phyloP scores from a whole-genome alignment of 2,113 vertebrate genomes.

The Antennarius striatus region DNA sequence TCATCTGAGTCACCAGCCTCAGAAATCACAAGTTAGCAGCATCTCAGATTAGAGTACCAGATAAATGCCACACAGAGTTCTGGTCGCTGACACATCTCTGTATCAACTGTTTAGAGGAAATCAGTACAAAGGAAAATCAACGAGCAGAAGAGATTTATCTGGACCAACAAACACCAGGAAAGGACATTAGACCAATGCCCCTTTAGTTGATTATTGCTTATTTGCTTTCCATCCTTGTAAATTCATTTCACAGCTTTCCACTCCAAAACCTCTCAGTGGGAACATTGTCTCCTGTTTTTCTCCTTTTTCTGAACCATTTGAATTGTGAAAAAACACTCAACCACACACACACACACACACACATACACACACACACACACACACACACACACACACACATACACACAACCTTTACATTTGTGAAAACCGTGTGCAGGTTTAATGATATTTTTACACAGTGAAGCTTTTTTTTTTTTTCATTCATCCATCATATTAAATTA shows the following conservation, averaged over 20 bases:
- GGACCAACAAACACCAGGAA: too few species aligned
- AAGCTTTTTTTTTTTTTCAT: slow-evolving; percentile 42
- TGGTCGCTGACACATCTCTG: too few species aligned
- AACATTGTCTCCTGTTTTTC: slow-evolving; percentile 1
- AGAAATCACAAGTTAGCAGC: too few species aligned
- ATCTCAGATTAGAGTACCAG: too few species aligned
- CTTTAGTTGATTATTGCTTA: background rate
- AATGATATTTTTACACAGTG: slow-evolving; percentile 20
- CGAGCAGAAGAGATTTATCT: too few species aligned
- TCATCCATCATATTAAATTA: slow-evolving; percentile 63
- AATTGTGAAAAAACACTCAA: background rate
- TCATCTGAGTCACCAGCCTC: too few species aligned
- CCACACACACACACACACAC: background rate
- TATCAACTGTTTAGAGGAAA: too few species aligned
- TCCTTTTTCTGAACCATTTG: slow-evolving; percentile 7
- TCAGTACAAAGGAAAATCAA: too few species aligned
- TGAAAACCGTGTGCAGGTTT: slow-evolving; percentile 25
- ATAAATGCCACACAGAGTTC: too few species aligned
- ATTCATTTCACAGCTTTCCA: background rate
- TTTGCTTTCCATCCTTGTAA: slow-evolving; percentile 1
- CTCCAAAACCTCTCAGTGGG: background rate
- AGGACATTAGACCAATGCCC: too few species aligned
- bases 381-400: background rate
- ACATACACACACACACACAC: background rate
- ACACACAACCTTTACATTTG: slow-evolving; percentile 11